Evolutionary conservation across 2,888 invertebrate genomes (phyloP), one percentile per base, ranked within the genome.

Genomic region (Isoperla grammatica): DNA sequence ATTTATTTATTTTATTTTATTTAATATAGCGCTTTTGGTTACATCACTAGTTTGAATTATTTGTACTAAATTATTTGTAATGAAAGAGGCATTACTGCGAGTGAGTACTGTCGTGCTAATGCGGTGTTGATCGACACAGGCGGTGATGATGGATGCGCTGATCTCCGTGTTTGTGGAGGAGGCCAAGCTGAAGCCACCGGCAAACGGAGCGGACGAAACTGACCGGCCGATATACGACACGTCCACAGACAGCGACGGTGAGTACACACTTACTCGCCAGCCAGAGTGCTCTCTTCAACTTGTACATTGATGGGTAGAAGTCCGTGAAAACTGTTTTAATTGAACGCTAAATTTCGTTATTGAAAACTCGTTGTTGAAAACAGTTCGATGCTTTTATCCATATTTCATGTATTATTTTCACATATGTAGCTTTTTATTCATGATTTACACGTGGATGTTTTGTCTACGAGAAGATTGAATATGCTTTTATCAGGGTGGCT

Each of bases 71-170:
- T n/a, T n/a, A n/a, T n/a, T n/a, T n/a, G n/a, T n/a, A n/a, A n/a
- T n/a, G n/a, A n/a, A n/a, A n/a, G n/a, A n/a, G n/a, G n/a, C n/a
- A n/a, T n/a, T n/a, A n/a, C n/a, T n/a, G n/a, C n/a, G n/a, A n/a
- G n/a, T n/a, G n/a, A n/a, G n/a, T n/a, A n/a, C n/a, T n/a, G n/a
- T n/a, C n/a, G n/a, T n/a, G n/a, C n/a, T n/a, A n/a, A n/a, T n/a
- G n/a, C n/a, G n/a, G n/a, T n/a, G n/a, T n/a, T n/a, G n/a, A n/a
- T n/a, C n/a, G n/a, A 69, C 65, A 5, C 64, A 81, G 80, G 90
- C 91, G 37, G 81, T 86, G 64, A 86, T 93, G 84, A 90, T 93
- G 87, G 92, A 93, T 74, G 88, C 88, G 2, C 76, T 93, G 61
- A 90, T 93, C 66, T 85, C 87, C 60, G 84, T 86, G 63, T 92